Percentiles rank a stretch among this genome's conserved stretches.
phyloP scores from a whole-genome alignment of 1,140 invertebrate species.

The Macrotrachela quadricornifera region DNA sequence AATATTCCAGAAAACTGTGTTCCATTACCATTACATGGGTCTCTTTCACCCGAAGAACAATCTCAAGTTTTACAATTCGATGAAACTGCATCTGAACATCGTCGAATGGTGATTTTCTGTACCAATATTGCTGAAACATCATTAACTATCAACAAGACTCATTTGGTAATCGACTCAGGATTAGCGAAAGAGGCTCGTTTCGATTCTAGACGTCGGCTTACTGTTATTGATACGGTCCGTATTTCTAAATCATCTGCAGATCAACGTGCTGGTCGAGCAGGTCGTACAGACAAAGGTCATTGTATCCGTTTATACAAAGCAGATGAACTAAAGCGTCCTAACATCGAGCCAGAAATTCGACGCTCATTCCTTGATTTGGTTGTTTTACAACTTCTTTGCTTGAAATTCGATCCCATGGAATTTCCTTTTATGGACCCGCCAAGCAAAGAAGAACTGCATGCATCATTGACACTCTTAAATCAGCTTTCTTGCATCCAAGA shows the following conservation, averaged over 20 bases:
- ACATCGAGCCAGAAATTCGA: conserved; percentile 18
- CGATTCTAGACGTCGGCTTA: conserved; percentile 18
- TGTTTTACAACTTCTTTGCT: conserved; percentile 16
- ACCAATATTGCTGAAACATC: conserved; percentile 29
- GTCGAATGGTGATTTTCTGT: too few relatives aligned
- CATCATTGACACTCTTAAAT: too few relatives aligned
- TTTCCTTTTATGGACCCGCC: too few relatives aligned
- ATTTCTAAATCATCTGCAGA: conserved; percentile 20
- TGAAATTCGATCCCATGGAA: conserved; percentile 10
- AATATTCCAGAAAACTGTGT: too few relatives aligned
- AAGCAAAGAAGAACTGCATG: too few relatives aligned
- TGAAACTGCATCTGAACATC: too few relatives aligned
- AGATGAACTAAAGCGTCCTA: conserved; percentile 14
- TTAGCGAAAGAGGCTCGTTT: conserved; percentile 19
- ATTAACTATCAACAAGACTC: conserved; percentile 23
- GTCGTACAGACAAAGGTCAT: conserved; percentile 16
- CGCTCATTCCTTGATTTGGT: conserved; percentile 17
- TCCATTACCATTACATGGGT: too few relatives aligned
- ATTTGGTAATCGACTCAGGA: conserved; percentile 24
- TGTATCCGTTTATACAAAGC: conserved; percentile 21
- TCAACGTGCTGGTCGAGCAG: conserved; percentile 23
- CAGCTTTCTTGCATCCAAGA: too few relatives aligned
- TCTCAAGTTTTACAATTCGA: too few relatives aligned
- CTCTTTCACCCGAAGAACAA: too few relatives aligned
- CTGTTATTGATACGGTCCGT: conserved; percentile 11